Base-by-base conservation (phyloP, 1,140 invertebrate genomes). In the Spodoptera litura region DNA sequence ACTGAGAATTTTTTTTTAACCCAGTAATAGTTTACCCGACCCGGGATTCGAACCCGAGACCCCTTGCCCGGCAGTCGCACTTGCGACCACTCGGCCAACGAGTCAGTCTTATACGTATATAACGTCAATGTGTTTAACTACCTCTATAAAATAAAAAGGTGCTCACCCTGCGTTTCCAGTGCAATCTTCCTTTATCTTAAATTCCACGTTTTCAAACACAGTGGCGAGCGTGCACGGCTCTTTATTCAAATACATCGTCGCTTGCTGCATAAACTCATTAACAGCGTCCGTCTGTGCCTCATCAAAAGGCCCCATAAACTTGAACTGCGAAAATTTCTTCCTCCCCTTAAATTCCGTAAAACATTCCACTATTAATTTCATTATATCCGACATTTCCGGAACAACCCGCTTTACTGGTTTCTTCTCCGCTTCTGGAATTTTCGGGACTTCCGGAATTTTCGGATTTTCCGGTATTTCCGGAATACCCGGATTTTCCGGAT, bases 281-380 rank as follows among this genome's bases (percentile, higher is more conserved):
- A 87, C 61, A 20, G 62, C 77, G 2, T 73, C 56, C 0, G 66
- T 15, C 38, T 86, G 78, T 0, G 62, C 44, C 13, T 53, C 59
- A 10, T 73, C 44, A 52, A 86, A 88, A 0, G 80, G 52, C 0
- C 87, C 87, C 2, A 88, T 52, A 27, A 85, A 88, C 66, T 82
- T 81, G 20, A 87, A 85, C 70, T 86, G 82, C 0, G 61, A 71
- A 68, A 64, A 86, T 1, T 59, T 51, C 1, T 58, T 15, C 12
- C 74, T 53, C 2, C 52, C n/a, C 3, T 64, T n/a, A 25, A 88
- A 88, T 20, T 88, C 84, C 11, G 31, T 64, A 35, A 85, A 88
- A 62, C 71, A 88, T 4, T 83, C 75, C 1, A 86, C 44, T 9
- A 88, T 74, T 70, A 64, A 78, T 2, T 13, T n/a, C 49, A 51